Base-by-base conservation (phyloP, 2,797 vertebrate species). In the Periparus ater region DNA sequence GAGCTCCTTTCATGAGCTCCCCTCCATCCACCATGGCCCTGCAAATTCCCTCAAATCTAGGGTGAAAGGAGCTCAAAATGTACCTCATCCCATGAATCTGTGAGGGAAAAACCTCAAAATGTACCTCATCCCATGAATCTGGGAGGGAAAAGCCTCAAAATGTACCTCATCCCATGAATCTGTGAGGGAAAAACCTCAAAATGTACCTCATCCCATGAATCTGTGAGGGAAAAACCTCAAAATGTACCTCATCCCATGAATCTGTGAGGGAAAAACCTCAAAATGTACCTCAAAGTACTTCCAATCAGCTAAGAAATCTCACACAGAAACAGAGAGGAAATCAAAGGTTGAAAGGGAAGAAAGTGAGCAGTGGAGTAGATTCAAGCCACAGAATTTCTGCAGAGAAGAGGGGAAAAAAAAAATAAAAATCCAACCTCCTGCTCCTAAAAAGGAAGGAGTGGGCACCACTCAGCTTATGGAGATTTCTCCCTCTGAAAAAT, bases 401-500 rank as follows among this genome's bases (percentile, higher is more conserved):
- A 71, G 26, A 30, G 38, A 20, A 50, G 6, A 4, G 2, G 2
- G 10, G 5, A 0, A 1, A 2, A 12, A 16, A 7, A 7, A 19
- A 21, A n/a, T 30, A 25, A 55, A 18, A 79, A 11, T 5, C 38
- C 55, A 86, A 83, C 66, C 34, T 70, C 58, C 13, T n/a, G 48
- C 58, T 77, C 93, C 22, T 88, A 20, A 32, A 91, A 55, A 47
- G 60, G 45, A 86, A 91, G 29, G 38, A 72, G 58, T 40, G 72
- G 77, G 40, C 62, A 93, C 75, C 62, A 36, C n/a, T 72, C 11
- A 18, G 65, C 75, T 89, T 83, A 74, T 67, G 75, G 93, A 93
- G 89, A 91, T 62, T 68, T 78, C 34, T 96, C 58, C 74, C 38
- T 60, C 68, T 38, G 36, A 68, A 88, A 95, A 93, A 95, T 86